Conservation (phyloP, 2,797 vertebrate species). For the Dallia pectoralis region DNA sequence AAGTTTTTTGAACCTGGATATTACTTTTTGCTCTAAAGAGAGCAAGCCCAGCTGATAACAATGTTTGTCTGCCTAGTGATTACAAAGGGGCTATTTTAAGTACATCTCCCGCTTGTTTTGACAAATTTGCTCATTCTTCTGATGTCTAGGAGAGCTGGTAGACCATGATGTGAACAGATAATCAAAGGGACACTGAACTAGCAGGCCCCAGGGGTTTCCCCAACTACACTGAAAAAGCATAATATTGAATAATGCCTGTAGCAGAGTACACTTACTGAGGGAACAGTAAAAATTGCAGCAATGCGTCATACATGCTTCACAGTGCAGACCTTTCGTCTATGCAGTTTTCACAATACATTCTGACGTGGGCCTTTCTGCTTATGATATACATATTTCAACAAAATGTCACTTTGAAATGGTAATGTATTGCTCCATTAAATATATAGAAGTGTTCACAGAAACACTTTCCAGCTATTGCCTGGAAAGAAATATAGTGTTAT, state of each 20-base stretch:
- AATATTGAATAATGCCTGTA: no score
- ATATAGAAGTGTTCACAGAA: background rate
- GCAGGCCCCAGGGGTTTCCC: background rate
- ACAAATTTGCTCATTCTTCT: no score
- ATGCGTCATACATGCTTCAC: background rate
- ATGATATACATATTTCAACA: background rate
- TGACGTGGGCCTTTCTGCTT: background rate
- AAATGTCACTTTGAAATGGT: background rate
- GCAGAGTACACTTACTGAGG: background rate
- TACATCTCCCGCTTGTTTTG: no score
- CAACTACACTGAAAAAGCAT: background rate
- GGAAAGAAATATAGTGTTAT: background rate
- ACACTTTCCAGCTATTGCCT: background rate
- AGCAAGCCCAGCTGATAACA: no score
- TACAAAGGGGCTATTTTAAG: no score
- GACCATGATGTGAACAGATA: no score
- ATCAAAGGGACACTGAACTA: no score
- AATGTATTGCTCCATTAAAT: background rate
- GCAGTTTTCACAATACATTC: background rate
- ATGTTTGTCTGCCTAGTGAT: no score
- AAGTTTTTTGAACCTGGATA: no score
- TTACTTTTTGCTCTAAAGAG: no score
- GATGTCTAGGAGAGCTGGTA: no score
- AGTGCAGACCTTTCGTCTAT: background rate
- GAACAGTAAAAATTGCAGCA: background rate